phyloP scores from a whole-genome alignment of 37 sponge, comb jelly and placozoan genomes.

The Axinella damicornis region DNA sequence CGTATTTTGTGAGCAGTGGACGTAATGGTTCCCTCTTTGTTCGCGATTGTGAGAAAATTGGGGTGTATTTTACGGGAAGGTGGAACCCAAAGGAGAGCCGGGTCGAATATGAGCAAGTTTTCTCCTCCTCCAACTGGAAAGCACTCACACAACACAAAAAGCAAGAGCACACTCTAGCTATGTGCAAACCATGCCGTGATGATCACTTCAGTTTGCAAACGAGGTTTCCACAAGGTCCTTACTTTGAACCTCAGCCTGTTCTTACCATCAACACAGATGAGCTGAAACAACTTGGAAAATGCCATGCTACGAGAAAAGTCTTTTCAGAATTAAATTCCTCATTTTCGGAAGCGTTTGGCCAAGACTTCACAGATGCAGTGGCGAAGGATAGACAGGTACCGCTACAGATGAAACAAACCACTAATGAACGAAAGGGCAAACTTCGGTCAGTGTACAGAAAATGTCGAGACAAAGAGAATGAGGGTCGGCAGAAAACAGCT shows the following conservation, averaged over 20 bases:
- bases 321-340: conserved; percentile 1
- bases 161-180: conserved; percentile 11
- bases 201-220: not conserved
- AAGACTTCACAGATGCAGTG: not conserved
- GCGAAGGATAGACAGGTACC: not conserved
- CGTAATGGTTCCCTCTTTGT: not conserved
- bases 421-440: not conserved
- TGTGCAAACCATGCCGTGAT: conserved; percentile 8
- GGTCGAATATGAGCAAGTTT: not conserved
- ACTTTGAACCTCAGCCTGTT: conserved; percentile 2
- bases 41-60: not conserved
- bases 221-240: conserved; percentile 10
- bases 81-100: conserved; percentile 15
- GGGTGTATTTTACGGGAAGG: not conserved
- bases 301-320: conserved; percentile 2
- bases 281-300: not conserved
- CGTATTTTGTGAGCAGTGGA: not conserved
- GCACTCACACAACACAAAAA: not conserved
- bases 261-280: not conserved
- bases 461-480: conserved; percentile 9
- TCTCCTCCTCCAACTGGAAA: conserved; percentile 6
- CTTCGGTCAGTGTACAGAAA: not conserved
- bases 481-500: conserved; percentile 15
- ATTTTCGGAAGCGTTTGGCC: conserved; percentile 1
- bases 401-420: conserved; percentile 15